Conservation (phyloP, 2,888 invertebrate species). For the Asteroscopus sphinx region DNA sequence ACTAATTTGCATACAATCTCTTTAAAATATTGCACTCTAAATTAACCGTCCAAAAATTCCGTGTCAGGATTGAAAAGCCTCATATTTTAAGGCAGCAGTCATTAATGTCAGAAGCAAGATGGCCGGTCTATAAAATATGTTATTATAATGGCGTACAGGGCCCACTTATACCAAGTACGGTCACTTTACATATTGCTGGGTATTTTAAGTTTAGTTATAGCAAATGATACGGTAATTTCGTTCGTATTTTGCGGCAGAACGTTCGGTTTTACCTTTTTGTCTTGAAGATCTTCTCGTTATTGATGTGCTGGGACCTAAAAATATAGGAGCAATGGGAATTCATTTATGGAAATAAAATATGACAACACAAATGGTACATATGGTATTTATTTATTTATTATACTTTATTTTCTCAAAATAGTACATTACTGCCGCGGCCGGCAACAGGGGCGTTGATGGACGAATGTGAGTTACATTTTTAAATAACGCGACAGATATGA, state of each 20-base stretch:
- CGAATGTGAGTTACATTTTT: too few relatives aligned
- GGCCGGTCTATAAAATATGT: slow-evolving; percentile 74
- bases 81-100: slow-evolving; percentile 74
- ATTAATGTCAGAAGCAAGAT: slow-evolving; percentile 80
- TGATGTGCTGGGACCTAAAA: too few relatives aligned
- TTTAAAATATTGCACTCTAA: slow-evolving; percentile 52
- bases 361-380: too few relatives aligned
- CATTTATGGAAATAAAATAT: too few relatives aligned
- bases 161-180: slow-evolving; percentile 72
- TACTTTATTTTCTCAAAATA: too few relatives aligned
- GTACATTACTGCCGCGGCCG: too few relatives aligned
- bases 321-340: too few relatives aligned
- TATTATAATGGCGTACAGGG: slow-evolving; percentile 74
- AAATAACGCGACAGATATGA: too few relatives aligned
- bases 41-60: slow-evolving; percentile 59
- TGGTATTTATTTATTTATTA: too few relatives aligned
- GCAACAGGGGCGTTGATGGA: too few relatives aligned
- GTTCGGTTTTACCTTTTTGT: slow-evolving; percentile 3
- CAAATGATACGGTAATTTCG: slow-evolving; percentile 45
- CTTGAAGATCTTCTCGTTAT: slow-evolving; percentile 1
- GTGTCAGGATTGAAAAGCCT: slow-evolving; percentile 54
- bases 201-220: slow-evolving; percentile 52
- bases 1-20: slow-evolving; percentile 37
- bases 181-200: slow-evolving; percentile 65
- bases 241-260: slow-evolving; percentile 30